Percentiles rank a stretch among this genome's conserved stretches.
Conservation (phyloP, 1,140 invertebrate genomes). For the Rhizoglyphus robini region DNA sequence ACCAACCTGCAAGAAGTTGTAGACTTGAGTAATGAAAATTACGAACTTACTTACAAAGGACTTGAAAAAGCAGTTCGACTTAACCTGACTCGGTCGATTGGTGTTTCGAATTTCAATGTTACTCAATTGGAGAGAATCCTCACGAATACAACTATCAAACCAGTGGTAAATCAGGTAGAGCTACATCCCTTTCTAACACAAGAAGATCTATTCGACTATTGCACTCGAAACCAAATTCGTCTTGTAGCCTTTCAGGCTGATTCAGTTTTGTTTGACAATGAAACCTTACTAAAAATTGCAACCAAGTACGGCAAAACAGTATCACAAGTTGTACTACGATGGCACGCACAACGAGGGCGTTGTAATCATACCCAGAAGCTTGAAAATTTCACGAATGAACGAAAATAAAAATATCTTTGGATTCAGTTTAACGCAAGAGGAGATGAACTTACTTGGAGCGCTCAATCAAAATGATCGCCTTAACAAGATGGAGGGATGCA, state of each 20-base stretch:
- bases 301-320: constrained; percentile 50
- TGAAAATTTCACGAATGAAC: constrained; percentile 44
- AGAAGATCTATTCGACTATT: constrained; percentile 28
- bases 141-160: constrained; percentile 51
- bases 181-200: constrained; percentile 30
- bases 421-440: no score
- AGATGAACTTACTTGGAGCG: no score
- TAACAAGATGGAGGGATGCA: no score
- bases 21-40: constrained; percentile 29
- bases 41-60: constrained; percentile 14
- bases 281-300: constrained; percentile 46
- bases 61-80: constrained; percentile 32
- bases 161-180: constrained; percentile 28
- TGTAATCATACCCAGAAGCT: constrained; percentile 60
- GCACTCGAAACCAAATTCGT: constrained; percentile 29
- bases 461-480: no score
- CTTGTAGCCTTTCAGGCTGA: constrained; percentile 35
- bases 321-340: constrained; percentile 44
- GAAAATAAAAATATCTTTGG: no score
- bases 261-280: constrained; percentile 38
- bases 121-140: no score
- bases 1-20: constrained; percentile 43
- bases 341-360: constrained; percentile 56
- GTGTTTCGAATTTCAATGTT: no score
- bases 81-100: no score